These are phyloP conservation scores for Lycaon pictus DNA, from an alignment of 2,113 vertebrate genomes.

Conservation along the genomic window DNA sequence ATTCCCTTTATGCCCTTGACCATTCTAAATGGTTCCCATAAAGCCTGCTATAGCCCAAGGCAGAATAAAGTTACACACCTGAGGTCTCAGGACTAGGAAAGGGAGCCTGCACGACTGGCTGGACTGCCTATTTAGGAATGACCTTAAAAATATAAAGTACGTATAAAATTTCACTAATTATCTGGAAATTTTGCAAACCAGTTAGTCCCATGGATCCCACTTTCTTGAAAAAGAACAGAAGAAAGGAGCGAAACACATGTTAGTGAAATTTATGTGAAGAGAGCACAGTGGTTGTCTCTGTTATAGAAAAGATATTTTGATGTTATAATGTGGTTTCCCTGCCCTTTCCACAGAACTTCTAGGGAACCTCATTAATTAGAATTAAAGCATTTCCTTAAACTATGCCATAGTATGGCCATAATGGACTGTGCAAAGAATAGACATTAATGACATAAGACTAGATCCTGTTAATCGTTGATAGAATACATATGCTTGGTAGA, in stretches of 20 bases:
- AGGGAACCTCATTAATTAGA: slow-evolving; percentile 42
- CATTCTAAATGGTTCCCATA: slow-evolving; percentile 74
- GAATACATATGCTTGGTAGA: not conserved
- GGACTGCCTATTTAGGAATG: not conserved
- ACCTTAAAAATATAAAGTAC: slow-evolving; percentile 53
- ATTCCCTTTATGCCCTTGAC: slow-evolving; percentile 82
- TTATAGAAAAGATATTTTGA: not conserved
- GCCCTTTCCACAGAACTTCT: not conserved
- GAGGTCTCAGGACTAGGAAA: slow-evolving; percentile 29
- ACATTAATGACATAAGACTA: slow-evolving; percentile 2
- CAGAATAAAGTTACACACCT: not conserved
- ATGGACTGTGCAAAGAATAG: not conserved
- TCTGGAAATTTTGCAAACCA: not conserved
- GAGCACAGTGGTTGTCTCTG: not conserved
- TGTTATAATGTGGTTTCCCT: slow-evolving; percentile 10
- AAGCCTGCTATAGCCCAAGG: slow-evolving; percentile 58
- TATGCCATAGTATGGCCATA: not conserved
- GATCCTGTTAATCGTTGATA: not conserved
- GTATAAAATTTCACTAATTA: slow-evolving; percentile 45
- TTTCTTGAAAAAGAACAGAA: slow-evolving; percentile 23
- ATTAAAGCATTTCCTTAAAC: slow-evolving; percentile 47
- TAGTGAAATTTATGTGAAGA: not conserved
- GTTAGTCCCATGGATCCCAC: not conserved
- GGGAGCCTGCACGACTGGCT: not conserved
- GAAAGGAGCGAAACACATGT: not conserved